Evolutionary conservation across 30 jellyfish, hydroid and myxozoan genomes (phyloP).

Genomic region (Aurelia sp.): DNA sequence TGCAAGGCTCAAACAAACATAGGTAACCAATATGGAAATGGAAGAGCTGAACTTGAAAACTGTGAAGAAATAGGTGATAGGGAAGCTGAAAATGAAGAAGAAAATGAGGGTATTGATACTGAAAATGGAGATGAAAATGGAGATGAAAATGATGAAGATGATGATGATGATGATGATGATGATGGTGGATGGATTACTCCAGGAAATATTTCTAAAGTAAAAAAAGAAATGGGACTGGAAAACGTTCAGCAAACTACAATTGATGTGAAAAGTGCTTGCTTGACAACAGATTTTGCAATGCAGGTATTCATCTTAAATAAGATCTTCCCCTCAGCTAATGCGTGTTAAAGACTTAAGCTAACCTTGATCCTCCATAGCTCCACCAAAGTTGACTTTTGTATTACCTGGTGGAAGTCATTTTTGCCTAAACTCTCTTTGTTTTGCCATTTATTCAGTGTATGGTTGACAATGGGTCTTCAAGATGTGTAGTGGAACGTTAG

Average conservation of each 20-base stretch:
- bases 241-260: slow-evolving; percentile 51
- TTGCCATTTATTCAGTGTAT: too few species aligned
- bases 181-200: slow-evolving; percentile 97
- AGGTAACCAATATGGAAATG: neutral
- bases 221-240: slow-evolving; percentile 81
- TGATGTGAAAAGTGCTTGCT: slow-evolving; percentile 78
- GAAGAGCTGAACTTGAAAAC: neutral
- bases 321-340: neutral
- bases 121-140: slow-evolving; percentile 1
- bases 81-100: neutral
- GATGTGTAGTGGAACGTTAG: neutral
- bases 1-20: neutral
- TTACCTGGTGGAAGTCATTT: neutral
- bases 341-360: neutral
- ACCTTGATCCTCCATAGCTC: neutral
- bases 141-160: slow-evolving; percentile 8
- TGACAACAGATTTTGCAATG: slow-evolving; percentile 99
- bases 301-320: slow-evolving; percentile 64
- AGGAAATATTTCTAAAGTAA: slow-evolving; percentile 72
- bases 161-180: slow-evolving; percentile 65
- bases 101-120: neutral
- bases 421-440: too few species aligned
- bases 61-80: too few species aligned
- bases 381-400: neutral
- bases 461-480: too few species aligned